These are phyloP conservation scores for Hirtodrosophila histrioides DNA, from an alignment of 2,888 invertebrate species.

Conservation along the genomic window DNA sequence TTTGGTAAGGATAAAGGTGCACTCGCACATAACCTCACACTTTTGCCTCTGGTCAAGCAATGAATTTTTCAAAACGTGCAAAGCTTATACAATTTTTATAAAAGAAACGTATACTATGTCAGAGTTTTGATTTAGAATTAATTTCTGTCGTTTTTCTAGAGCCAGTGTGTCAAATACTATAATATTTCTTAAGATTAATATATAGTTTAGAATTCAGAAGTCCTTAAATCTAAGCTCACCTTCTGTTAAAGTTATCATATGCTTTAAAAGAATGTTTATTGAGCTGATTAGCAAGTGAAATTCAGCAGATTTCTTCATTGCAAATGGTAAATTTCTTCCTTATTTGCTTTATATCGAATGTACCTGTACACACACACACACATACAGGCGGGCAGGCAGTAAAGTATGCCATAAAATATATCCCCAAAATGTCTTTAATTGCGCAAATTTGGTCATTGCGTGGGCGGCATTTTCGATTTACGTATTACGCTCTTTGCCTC, in stretches of 20 bases:
- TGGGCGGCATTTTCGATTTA: slow-evolving; percentile 61
- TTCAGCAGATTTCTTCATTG: too few species aligned
- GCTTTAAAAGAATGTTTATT: slow-evolving; percentile 6
- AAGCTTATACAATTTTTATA: too few species aligned
- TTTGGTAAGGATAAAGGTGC: slow-evolving; percentile 30
- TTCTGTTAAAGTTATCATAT: too few species aligned
- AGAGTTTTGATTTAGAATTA: too few species aligned
- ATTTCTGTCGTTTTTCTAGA: not conserved
- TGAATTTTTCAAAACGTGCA: not conserved
- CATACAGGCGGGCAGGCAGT: slow-evolving; percentile 9
- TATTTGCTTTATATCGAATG: slow-evolving; percentile 17
- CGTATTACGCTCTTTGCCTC: slow-evolving; percentile 56
- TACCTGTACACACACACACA: slow-evolving; percentile 28
- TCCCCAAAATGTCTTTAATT: slow-evolving; percentile 60
- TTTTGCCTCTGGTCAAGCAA: not conserved
- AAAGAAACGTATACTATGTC: not conserved
- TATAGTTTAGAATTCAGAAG: too few species aligned
- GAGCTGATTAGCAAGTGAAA: not conserved
- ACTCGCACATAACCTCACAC: not conserved
- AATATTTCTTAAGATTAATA: too few species aligned
- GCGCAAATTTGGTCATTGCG: slow-evolving; percentile 61
- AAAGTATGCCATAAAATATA: slow-evolving; percentile 59
- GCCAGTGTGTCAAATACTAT: too few species aligned
- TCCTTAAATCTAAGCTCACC: too few species aligned
- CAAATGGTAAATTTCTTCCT: slow-evolving; percentile 18